Evolutionary conservation across 1,140 invertebrate species (phyloP), one percentile per base, ranked within the genome.

Genomic region (Danaus plexippus): DNA sequence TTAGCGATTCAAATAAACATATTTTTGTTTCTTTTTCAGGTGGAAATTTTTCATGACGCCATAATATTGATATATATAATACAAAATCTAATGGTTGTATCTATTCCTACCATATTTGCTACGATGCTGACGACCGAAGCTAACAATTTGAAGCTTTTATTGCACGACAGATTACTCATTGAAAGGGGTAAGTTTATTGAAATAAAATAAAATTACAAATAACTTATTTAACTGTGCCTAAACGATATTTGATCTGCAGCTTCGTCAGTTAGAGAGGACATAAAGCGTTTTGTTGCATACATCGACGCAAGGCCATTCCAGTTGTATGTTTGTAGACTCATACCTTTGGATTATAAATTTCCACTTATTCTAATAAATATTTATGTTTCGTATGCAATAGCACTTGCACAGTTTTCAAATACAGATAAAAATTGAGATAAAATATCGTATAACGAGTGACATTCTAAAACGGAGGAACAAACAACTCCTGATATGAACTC

Each of bases 321-420:
- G 13, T 62, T 61, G 22, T 52, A 46, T 11, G 11, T 69, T 10
- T 55, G 52, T n/a, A 13, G 45, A 15, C 41, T 58, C n/a, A 48
- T 67, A 11, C 54, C 54, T 0, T 48, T 70, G 5, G 52, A 67
- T 41, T 43, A 42, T 45, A 56, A 43, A 9, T 44, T 67, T 0
- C 61, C 63, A 0, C 18, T 66, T 8, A 52, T 52, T 11, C n/a
- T 65, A 6, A 44, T 63, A 10, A 61, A 54, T 42, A 8, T 71
- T 1, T 53, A 44, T 32, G 53, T 61, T 15, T 65, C 65, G 10
- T 69, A 69, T 32, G n/a, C 60, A 1, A 58, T 66, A 11, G 57
- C 60, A 9, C 22, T 54, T 11, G 41, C 59, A 11, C 66, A 66
- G 13, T 48, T 66, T 9, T 51, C 52, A 40, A 43, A 46, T 40